These are phyloP conservation scores for Drosophila biarmipes DNA, from an alignment of 1,140 invertebrate genomes.

Conservation along the genomic window DNA sequence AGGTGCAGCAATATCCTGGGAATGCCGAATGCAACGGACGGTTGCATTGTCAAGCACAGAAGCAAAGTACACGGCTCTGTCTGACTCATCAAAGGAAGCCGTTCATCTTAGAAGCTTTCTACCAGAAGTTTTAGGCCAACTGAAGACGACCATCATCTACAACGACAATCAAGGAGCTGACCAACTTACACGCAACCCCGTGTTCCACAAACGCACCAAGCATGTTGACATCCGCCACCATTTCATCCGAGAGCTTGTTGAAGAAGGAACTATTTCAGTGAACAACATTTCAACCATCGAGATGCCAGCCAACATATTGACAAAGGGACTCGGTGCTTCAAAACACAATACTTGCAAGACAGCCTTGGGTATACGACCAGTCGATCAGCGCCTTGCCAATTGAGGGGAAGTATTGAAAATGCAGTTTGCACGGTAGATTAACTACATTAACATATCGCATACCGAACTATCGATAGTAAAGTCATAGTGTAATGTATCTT, in stretches of 20 bases:
- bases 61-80: conserved; percentile 71
- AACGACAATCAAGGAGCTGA: conserved; percentile 5
- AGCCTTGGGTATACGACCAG: not conserved
- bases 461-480: no score
- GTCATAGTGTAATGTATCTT: no score
- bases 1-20: conserved; percentile 76
- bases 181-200: conserved; percentile 7
- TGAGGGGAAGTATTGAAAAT: conserved; percentile 8
- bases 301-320: conserved; percentile 2
- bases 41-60: no score
- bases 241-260: conserved; percentile 4
- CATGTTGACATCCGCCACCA: conserved; percentile 7
- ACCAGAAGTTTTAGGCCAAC: conserved; percentile 7
- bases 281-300: not conserved
- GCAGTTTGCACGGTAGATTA: not conserved
- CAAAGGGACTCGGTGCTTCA: not conserved
- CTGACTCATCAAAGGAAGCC: conserved; percentile 1
- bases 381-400: conserved; percentile 1
- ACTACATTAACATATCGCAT: not conserved
- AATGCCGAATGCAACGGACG: no score
- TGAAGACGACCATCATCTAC: conserved; percentile 1
- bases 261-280: conserved; percentile 3
- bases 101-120: conserved; percentile 11
- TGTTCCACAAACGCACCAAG: conserved; percentile 7
- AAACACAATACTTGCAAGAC: conserved; percentile 1